Evolutionary conservation across 1,140 invertebrate genomes (phyloP), one percentile per base, ranked within the genome.

Genomic region (Pseudachorutes palmiensis): DNA sequence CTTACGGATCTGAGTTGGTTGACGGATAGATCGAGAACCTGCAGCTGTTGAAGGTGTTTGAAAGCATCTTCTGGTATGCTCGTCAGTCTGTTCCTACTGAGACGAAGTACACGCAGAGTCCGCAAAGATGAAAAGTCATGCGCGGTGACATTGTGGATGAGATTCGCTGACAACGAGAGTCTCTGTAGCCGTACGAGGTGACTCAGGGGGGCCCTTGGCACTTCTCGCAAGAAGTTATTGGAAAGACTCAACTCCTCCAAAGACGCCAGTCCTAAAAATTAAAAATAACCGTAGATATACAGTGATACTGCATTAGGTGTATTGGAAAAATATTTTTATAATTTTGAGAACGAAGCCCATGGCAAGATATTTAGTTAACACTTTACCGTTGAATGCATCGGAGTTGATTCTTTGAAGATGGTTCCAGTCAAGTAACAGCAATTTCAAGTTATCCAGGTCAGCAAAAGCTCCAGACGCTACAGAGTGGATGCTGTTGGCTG

Each of bases 1-100:
- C 83, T 83, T 82, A 93, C 89, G 69, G 90, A 92, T 75, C 91
- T 82, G 28, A 94, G 77, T 24, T 88, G 87, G 77, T 95, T 95
- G 1, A 92, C 84, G 70, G 89, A 89, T 3, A 95, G 81, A 76
- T 92, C 89, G 60, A 95, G 79, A 71, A 85, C 85, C 65, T 84
- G 83, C 2, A 95, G 78, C 30, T 84, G 80, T 14, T 79, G 82
- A 48, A 92, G 79, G 12, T 86, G 85, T 0, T 86, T 81, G 76
- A 94, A 94, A 2, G 88, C 87, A 63, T 89, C 89, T 0, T 87
- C 83, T 1, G 87, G 85, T 49, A 95, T 83, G 67, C 88, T 87
- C 0, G 85, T 87, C 16, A 95, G 86, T 72, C 86, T 87, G 74
- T 95, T 94, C 64, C 90, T 82, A 72, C 88, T 91, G 19, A 95